Conservation (phyloP, 53 echinoderm and acorn worm genomes). For the Astropecten irregularis region DNA sequence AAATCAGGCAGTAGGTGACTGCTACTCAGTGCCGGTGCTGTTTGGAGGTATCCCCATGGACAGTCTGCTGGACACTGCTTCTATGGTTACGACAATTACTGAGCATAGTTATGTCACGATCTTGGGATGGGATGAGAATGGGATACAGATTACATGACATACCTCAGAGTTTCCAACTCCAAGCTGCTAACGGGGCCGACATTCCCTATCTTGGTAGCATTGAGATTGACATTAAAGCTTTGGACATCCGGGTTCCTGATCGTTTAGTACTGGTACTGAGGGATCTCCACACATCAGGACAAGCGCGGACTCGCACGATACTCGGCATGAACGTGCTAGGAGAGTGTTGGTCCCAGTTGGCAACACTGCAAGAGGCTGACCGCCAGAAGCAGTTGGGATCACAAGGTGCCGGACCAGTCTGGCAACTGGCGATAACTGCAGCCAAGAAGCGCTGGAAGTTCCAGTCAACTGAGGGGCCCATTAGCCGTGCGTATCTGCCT, state of each 20-base stretch:
- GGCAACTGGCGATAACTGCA: not conserved
- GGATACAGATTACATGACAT: not conserved
- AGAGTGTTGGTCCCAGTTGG: not conserved
- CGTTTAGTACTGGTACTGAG: not conserved
- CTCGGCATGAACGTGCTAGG: not conserved
- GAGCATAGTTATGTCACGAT: not conserved
- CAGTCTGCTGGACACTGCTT: not conserved
- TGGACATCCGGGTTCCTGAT: not conserved
- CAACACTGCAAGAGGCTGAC: not conserved
- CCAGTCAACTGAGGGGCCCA: not conserved
- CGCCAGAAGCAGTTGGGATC: not conserved
- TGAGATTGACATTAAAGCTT: not conserved
- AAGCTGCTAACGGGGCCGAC: not conserved
- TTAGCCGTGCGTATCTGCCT: not conserved
- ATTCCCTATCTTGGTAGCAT: not conserved
- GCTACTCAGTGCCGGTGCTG: not conserved
- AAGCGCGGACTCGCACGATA: not conserved
- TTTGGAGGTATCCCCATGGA: not conserved
- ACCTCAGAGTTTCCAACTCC: not conserved
- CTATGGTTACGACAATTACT: not conserved
- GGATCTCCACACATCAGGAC: not conserved
- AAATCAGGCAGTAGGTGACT: not conserved
- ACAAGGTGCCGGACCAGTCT: not conserved
- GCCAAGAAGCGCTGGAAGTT: not conserved
- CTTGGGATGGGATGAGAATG: not conserved